phyloP scores from a whole-genome alignment of 2,113 vertebrate genomes.

The Neotoma lepida region DNA sequence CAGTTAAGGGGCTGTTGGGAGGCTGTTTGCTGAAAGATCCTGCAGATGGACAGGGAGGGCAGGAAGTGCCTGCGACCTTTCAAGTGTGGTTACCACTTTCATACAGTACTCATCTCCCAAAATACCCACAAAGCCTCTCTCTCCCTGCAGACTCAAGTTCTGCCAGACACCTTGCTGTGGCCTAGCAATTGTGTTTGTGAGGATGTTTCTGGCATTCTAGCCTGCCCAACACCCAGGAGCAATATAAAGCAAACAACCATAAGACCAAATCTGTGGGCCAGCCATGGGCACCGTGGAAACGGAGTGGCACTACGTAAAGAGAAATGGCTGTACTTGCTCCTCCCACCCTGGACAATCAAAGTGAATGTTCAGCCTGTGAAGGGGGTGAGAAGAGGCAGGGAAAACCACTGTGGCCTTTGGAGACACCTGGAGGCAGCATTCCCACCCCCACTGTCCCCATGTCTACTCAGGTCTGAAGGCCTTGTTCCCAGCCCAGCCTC shows the following conservation, averaged over 20 bases:
- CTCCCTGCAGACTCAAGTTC: background rate
- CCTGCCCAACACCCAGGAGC: background rate
- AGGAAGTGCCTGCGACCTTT: background rate
- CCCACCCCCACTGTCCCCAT: background rate
- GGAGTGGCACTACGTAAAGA: background rate
- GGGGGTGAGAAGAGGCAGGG: background rate
- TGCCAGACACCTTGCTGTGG: background rate
- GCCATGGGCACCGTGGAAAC: background rate
- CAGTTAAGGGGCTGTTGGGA: background rate
- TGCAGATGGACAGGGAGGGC: background rate
- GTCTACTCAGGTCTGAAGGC: background rate
- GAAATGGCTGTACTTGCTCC: background rate
- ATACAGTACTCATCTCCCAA: background rate
- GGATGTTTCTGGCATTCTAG: background rate
- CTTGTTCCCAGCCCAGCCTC: background rate
- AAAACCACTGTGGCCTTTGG: background rate
- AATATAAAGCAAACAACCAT: constrained; percentile 1
- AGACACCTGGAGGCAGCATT: background rate
- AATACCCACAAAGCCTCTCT: background rate
- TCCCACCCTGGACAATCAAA: background rate
- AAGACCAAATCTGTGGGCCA: background rate
- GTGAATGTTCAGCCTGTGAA: background rate
- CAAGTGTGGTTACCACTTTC: background rate
- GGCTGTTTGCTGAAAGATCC: background rate
- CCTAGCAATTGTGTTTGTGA: background rate